These are phyloP conservation scores for Sternotherus odoratus DNA, from an alignment of 2,797 vertebrate species.

Conservation along the genomic window DNA sequence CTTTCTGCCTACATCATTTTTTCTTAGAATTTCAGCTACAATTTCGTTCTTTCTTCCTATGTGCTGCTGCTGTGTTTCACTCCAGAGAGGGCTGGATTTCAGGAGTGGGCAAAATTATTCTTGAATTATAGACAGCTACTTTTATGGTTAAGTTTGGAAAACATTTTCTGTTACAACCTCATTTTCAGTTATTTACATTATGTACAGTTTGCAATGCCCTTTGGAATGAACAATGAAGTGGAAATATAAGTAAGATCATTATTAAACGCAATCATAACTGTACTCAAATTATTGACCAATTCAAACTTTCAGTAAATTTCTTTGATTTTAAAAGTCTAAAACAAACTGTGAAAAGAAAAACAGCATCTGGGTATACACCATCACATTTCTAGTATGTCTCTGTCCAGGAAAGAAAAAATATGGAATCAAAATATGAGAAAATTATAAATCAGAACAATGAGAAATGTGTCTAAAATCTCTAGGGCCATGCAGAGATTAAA, in stretches of 20 bases:
- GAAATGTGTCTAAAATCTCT: slow-evolving; percentile 28
- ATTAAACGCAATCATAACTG: slow-evolving; percentile 10
- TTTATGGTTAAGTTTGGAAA: neutral
- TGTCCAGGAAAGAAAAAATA: neutral
- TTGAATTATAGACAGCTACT: neutral
- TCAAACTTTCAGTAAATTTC: slow-evolving; percentile 28
- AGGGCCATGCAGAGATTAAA: neutral
- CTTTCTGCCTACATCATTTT: neutral
- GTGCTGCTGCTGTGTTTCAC: neutral
- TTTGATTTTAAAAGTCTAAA: neutral
- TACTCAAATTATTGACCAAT: slow-evolving; percentile 9
- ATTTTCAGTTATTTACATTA: neutral
- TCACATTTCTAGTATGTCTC: neutral
- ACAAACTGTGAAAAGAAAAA: slow-evolving; percentile 2
- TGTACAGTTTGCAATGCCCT: slow-evolving; percentile 15
- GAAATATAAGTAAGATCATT: neutral
- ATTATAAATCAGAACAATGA: neutral
- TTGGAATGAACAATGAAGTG: slow-evolving; percentile 13
- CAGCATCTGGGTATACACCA: neutral
- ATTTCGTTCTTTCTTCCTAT: neutral
- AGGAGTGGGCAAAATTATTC: neutral
- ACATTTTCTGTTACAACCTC: neutral
- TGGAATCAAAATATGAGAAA: slow-evolving; percentile 32
- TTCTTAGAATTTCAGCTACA: neutral
- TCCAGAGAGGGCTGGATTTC: neutral